Evolutionary conservation across 2,113 vertebrate genomes (phyloP), one percentile per base, ranked within the genome.

Genomic region (Oncorhynchus mykiss): DNA sequence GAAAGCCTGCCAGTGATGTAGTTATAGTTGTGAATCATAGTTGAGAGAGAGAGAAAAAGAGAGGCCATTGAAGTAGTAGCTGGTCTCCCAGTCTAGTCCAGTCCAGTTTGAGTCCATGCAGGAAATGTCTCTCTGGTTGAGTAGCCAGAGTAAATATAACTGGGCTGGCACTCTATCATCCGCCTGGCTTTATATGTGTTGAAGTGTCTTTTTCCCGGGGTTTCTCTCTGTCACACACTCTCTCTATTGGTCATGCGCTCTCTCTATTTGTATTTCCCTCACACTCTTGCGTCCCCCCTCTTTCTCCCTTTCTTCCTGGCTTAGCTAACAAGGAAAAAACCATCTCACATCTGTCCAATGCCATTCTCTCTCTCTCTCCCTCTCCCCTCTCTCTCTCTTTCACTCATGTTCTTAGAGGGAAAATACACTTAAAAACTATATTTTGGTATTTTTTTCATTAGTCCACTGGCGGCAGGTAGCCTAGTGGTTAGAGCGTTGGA

Each of bases 101-200:
- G n/a, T 62, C n/a, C 59, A 62, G 80, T 75, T 73, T 81, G 69
- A 79, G 72, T 24, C 3, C 75, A 70, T 75, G 73, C 81, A 90
- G 86, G 80, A 88, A 87, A 87, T 64, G 74, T 84, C 69, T 87
- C 48, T 78, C 88, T 83, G 80, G 66, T 73, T 71, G 70, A 80
- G 67, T 59, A 31, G 83, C 83, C 81, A 88, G 80, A 74, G 57
- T 54, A 86, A 88, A 85, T 80, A 86, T 85, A 60, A 84, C 72
- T 77, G 64, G 73, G 74, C 79, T 81, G 83, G 83, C 73, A 79
- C 78, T 72, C 25, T 24, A 5, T 67, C 54, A 71, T 71, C 31
- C 0, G 11, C 70, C 75, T 82, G 77, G 64, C 66, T 76, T 75
- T 75, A 75, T 79, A 71, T 39, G 66, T 71, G 31, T 59, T 57